Base-by-base conservation (phyloP, 1,140 invertebrate genomes). In the Lerema accius region DNA sequence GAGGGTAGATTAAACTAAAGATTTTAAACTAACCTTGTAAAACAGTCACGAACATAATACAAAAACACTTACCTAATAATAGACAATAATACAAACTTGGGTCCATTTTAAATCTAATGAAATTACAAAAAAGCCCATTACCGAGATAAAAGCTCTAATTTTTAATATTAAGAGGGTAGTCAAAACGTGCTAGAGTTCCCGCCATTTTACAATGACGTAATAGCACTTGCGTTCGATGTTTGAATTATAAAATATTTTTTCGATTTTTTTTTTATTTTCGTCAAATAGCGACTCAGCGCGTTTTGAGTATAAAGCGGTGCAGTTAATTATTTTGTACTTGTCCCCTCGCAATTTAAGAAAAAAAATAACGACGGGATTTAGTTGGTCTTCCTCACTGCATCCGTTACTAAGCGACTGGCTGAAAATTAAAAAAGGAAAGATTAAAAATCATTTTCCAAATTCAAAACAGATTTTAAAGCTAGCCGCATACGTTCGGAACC, bases 331-430 rank as follows among this genome's bases (percentile, higher is more conserved):
- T 84, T 87, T 82, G 81, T 85, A 85, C 81, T 83, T 76, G 77
- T 70, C 60, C 61, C 56, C 63, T 68, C 58, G 53, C 59, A 55
- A 50, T 69, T 60, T 69, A 45, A 23, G 23, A 42, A 45, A 11
- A n/a, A 64, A 48, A 63, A n/a, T 11, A 63, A 62, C 28, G 32
- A 17, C n/a, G 35, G 35, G 58, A 53, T 65, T 80, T 88, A 88
- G 55, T 85, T 80, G 67, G 65, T 80, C 78, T 88, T 88, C 62
- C 78, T 77, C 42, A 88, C 66, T 58, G 76, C 76, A 53, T 86
- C 83, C 16, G 80, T 65, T 67, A 88, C 80, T 35, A 84, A 43
- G 61, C 83, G 82, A 40, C 65, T 62, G 45, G 85, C 83, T 86
- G 78, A 17, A 79, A 83, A 63, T 67, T 11, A 73, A 73, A 63